Conservation (phyloP, 2,797 vertebrate genomes). For the Lagorchestes hirsutus region DNA sequence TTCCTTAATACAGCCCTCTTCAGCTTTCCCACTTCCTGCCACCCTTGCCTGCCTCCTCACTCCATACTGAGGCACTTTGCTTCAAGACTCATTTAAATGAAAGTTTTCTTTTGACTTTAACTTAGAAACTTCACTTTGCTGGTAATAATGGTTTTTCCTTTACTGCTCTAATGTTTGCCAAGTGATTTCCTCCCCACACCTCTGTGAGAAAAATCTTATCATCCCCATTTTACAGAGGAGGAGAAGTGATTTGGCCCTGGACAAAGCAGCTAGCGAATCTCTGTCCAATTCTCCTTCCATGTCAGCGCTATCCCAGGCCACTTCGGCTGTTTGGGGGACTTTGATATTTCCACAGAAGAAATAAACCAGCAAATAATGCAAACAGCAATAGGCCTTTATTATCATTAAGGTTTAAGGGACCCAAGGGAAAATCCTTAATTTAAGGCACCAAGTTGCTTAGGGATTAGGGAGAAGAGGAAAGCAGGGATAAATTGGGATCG, state of each 20-base stretch:
- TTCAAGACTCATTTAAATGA: not conserved
- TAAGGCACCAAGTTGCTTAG: not conserved
- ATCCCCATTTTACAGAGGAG: not conserved
- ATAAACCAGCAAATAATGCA: not conserved
- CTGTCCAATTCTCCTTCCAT: not conserved
- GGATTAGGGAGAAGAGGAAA: not conserved
- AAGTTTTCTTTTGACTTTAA: constrained; percentile 32
- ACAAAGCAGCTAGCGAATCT: not conserved
- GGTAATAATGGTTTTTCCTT: not conserved
- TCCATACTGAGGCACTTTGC: not conserved
- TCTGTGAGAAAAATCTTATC: not conserved
- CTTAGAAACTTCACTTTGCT: not conserved
- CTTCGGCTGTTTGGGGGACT: not conserved
- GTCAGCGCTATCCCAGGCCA: not conserved
- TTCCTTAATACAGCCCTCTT: not conserved
- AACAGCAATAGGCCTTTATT: not conserved
- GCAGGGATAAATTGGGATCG: not conserved
- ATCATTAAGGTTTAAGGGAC: not conserved
- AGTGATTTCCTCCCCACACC: not conserved
- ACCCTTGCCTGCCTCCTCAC: not conserved
- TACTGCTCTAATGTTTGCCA: not conserved
- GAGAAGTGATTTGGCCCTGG: not conserved
- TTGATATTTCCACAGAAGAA: not conserved
- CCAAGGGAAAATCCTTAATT: not conserved
- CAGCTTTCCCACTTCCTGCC: not conserved